Conservation (phyloP, 2,888 invertebrate genomes). For the Campoplex capitator region DNA sequence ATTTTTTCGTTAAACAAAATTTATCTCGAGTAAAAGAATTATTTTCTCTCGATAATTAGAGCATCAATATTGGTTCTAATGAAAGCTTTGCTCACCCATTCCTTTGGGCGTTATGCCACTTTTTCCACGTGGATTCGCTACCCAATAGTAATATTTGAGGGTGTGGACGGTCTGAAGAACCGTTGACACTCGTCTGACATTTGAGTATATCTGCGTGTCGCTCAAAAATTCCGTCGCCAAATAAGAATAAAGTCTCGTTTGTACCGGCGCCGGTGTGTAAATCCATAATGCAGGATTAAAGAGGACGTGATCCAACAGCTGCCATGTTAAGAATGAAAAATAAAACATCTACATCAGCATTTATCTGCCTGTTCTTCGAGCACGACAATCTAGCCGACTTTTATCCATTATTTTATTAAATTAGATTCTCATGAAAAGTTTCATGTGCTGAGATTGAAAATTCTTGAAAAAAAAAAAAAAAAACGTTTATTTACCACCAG, state of each 20-base stretch:
- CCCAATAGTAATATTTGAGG: constrained; percentile 99
- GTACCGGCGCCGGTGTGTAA: constrained; percentile 98
- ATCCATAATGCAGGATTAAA: constrained; percentile 99
- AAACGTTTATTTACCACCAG: no score
- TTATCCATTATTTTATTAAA: not conserved
- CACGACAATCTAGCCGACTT: constrained; percentile 83
- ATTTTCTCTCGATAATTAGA: no score
- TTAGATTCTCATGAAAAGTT: not conserved
- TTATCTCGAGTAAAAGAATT: no score
- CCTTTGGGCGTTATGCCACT: constrained; percentile 98
- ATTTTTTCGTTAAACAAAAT: not conserved
- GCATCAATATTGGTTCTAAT: not conserved
- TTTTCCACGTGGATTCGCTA: constrained; percentile 96
- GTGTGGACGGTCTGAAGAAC: constrained; percentile 99
- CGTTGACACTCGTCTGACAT: constrained; percentile 97
- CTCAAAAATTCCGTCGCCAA: constrained; percentile 99
- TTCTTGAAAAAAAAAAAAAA: no score
- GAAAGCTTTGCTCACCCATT: constrained; percentile 88
- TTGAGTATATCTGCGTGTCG: constrained; percentile 98
- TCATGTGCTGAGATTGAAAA: not conserved
- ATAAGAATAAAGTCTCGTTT: constrained; percentile 98
- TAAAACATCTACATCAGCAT: constrained; percentile 93
- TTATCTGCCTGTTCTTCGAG: constrained; percentile 84
- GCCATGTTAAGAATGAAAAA: constrained; percentile 96
- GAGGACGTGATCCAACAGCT: constrained; percentile 99